phyloP scores from a whole-genome alignment of 1,140 invertebrate genomes.

The Apis laboriosa region DNA sequence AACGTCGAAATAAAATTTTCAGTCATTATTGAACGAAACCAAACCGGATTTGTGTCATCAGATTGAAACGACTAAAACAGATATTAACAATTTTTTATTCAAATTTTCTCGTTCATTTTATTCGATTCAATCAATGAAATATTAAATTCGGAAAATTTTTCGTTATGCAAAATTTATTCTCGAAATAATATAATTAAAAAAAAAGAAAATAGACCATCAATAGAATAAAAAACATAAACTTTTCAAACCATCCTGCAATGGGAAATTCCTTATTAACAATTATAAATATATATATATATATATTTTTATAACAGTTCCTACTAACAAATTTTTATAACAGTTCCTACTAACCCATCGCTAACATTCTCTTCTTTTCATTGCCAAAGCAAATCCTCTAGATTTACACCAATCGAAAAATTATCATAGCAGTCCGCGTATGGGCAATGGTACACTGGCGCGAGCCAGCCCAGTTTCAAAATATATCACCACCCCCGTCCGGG shows the following conservation, averaged over 20 bases:
- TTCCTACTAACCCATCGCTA: too few species aligned
- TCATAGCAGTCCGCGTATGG: slow-evolving; percentile 46
- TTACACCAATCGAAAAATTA: slow-evolving; percentile 62
- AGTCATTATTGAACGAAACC: background rate
- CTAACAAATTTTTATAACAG: too few species aligned
- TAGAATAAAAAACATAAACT: too few species aligned
- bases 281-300: too few species aligned
- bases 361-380: background rate
- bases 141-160: background rate
- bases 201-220: too few species aligned
- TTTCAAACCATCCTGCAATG: too few species aligned
- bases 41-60: background rate
- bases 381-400: slow-evolving; percentile 37
- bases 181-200: too few species aligned
- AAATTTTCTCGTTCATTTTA: too few species aligned
- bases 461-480: slow-evolving; percentile 53
- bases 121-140: background rate
- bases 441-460: slow-evolving; percentile 10
- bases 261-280: too few species aligned
- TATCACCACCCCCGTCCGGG: slow-evolving; percentile 27
- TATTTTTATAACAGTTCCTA: too few species aligned
- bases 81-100: background rate
- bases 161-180: background rate
- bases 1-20: background rate
- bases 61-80: background rate